A percentile compares a stretch with the other conserved stretches of the same genome.
Evolutionary conservation across 2,113 vertebrate species (phyloP).

Genomic region (Sylvietta virens): DNA sequence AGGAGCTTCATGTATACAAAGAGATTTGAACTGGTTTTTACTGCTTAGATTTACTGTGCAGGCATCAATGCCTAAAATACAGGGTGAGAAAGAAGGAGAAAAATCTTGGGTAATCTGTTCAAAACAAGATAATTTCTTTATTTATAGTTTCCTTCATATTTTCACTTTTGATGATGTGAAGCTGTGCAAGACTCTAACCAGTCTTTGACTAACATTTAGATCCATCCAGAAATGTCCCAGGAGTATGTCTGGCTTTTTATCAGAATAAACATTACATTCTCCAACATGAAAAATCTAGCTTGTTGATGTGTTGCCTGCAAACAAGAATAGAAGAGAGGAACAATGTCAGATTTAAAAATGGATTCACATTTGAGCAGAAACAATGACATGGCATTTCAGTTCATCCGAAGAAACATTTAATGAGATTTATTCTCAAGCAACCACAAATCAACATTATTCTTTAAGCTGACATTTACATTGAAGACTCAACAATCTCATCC

Average conservation of each 20-base stretch:
- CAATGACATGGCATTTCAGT: neutral
- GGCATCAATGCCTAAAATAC: neutral
- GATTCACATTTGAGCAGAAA: neutral
- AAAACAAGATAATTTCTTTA: neutral
- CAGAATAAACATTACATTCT: neutral
- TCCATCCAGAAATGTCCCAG: neutral
- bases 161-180: neutral
- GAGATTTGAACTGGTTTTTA: neutral
- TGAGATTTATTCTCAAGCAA: neutral
- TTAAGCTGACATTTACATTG: neutral
- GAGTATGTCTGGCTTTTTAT: neutral
- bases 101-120: neutral
- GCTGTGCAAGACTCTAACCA: neutral
- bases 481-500: neutral
- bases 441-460: neutral
- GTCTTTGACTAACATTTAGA: neutral
- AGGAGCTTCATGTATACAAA: neutral
- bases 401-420: neutral
- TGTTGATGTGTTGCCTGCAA: neutral
- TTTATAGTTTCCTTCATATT: neutral
- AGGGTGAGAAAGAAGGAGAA: fast-evolving
- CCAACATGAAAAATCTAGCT: neutral
- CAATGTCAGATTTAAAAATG: neutral
- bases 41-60: neutral
- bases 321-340: neutral